Conservation (phyloP, 2,797 vertebrate species). For the Sciaenops ocellatus region DNA sequence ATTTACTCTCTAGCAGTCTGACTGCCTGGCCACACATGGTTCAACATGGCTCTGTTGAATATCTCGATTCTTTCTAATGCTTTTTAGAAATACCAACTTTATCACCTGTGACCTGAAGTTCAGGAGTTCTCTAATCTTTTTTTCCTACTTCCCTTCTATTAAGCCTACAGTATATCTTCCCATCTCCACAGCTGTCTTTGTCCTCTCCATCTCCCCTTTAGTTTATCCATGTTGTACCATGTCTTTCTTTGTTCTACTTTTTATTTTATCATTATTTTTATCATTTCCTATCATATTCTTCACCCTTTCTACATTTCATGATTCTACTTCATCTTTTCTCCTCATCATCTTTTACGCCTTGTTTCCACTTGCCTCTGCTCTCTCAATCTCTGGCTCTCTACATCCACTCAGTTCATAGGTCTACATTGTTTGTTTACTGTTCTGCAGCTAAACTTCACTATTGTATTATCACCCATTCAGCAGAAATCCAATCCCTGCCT, state of each 20-base stretch:
- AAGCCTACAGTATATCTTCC: background rate
- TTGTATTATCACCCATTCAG: slow-evolving; percentile 74
- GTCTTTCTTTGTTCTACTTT: background rate
- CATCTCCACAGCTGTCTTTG: background rate
- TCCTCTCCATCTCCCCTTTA: background rate
- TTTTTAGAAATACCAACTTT: slow-evolving; percentile 1
- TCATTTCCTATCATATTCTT: background rate
- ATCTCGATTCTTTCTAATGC: background rate
- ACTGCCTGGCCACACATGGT: background rate
- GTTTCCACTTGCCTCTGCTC: background rate
- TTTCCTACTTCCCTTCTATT: background rate
- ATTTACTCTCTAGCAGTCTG: background rate
- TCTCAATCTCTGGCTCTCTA: slow-evolving; percentile 14
- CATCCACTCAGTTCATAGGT: slow-evolving; percentile 36
- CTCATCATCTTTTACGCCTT: slow-evolving; percentile 1
- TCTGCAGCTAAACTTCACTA: slow-evolving; percentile 68
- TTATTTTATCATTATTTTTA: background rate
- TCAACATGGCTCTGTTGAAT: background rate
- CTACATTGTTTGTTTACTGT: slow-evolving; percentile 58
- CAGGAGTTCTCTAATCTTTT: background rate
- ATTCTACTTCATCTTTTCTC: slow-evolving; percentile 5
- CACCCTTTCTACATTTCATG: background rate
- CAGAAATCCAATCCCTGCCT: slow-evolving; percentile 74
- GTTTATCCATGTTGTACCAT: background rate
- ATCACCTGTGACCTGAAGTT: slow-evolving; percentile 22